phyloP scores from a whole-genome alignment of 2,113 vertebrate species.

The Penelope pileata region DNA sequence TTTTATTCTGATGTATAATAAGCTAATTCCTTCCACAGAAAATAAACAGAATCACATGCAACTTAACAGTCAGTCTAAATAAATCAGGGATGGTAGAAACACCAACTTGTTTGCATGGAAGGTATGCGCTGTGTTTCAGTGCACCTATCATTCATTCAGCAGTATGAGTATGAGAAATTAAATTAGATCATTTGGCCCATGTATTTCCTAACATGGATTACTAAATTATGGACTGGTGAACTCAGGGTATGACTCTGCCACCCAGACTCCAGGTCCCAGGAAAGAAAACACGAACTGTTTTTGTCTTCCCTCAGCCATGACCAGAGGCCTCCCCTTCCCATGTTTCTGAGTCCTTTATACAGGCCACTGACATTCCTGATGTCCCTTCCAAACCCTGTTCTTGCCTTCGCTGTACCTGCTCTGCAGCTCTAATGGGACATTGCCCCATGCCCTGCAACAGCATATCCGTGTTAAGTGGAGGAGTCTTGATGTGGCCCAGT shows the following conservation, averaged over 20 bases:
- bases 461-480: neutral
- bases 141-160: neutral
- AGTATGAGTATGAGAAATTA: neutral
- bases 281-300: neutral
- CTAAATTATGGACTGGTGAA: neutral
- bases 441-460: neutral
- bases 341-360: neutral
- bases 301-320: neutral
- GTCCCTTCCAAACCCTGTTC: neutral
- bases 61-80: neutral
- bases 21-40: neutral
- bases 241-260: neutral
- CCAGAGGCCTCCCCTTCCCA: neutral
- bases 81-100: neutral
- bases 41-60: neutral
- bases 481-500: neutral
- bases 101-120: neutral
- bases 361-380: accelerated
- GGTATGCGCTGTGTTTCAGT: neutral
- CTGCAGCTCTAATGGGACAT: neutral
- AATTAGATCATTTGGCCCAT: neutral
- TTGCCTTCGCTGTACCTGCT: neutral
- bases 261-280: neutral
- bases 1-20: neutral
- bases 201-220: neutral